Conservation (phyloP, 1,140 invertebrate species). For the Drosophila sturtevanti region DNA sequence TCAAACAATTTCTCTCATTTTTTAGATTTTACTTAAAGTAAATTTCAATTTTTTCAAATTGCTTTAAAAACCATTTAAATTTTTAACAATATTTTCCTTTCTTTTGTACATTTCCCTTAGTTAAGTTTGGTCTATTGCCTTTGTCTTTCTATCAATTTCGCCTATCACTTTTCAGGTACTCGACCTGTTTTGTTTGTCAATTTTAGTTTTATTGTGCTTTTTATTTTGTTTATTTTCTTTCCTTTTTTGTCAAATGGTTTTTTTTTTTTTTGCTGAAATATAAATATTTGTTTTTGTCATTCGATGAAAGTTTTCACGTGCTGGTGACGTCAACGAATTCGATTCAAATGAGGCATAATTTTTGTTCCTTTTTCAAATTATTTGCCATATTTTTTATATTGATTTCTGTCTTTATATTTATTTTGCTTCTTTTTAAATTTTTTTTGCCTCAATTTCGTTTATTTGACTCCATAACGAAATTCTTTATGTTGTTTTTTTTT, state of each 20-base stretch:
- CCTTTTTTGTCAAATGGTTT: neutral
- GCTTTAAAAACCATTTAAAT: too few relatives aligned
- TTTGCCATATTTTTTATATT: neutral
- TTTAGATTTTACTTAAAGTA: too few relatives aligned
- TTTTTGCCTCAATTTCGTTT: neutral
- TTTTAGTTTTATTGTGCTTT: too few relatives aligned
- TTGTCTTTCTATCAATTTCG: too few relatives aligned
- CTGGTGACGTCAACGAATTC: neutral
- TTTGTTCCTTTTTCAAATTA: neutral
- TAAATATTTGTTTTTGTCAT: neutral
- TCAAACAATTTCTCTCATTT: too few relatives aligned
- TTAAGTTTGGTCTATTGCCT: too few relatives aligned
- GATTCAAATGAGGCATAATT: neutral
- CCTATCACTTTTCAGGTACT: too few relatives aligned
- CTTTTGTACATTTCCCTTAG: too few relatives aligned
- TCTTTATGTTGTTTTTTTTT: neutral
- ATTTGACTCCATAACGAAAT: slow-evolving; percentile 6
- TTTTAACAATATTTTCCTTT: too few relatives aligned
- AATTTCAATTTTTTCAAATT: too few relatives aligned
- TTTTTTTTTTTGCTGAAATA: neutral
- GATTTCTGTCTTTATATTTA: neutral
- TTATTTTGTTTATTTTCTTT: too few relatives aligned
- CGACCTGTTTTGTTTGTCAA: too few relatives aligned
- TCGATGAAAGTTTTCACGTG: neutral
- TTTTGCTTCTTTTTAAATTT: neutral